Evolutionary conservation across 2,113 vertebrate genomes (phyloP), one percentile per base, ranked within the genome.

Genomic region (Pipa parva): DNA sequence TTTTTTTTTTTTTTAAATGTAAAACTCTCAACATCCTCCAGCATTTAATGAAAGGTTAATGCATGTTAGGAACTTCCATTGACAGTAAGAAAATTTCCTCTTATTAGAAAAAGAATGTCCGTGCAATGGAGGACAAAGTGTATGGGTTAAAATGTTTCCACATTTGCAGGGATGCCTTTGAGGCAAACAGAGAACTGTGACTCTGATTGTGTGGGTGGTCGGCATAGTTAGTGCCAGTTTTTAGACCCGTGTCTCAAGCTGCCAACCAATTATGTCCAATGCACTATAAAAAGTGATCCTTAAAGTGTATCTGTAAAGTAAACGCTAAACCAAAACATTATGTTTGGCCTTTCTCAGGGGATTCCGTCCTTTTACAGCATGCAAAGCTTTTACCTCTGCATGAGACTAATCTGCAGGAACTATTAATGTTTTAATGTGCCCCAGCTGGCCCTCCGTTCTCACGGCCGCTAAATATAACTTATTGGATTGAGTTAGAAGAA

Each of bases 391-490:
- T 42, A 28, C 50, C 63, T 20, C 15, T 37, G 37, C 22, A 17
- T 5, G 50, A 45, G 28, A 2, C 21, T 5, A 5, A 45, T 25
- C 45, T 13, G 24, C 42, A 10, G 22, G 31, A 51, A 48, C 56
- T 68, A 52, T 59, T 68, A 27, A 42, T 59, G 56, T 22, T 9
- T 37, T 25, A 33, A 33, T 17, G 13, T 48, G 54, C 45, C 54
- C 28, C 15, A 15, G 65, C 48, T 13, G n/a, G 8, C 7, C 37
- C 63, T 28, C 52, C 6, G 25, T n/a, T 3, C 22, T 65, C 49
- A 18, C n/a, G 25, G 36, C 37, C 31, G 15, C 66, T 61, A 61
- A 61, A 69, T 69, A 61, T 61, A 61, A 54, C 45, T 1, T 12
- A 2, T 2, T 2, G 24, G 39, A 28, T 59, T 4, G 13, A 2